Evolutionary conservation across 2,113 vertebrate genomes (phyloP), one percentile per base, ranked within the genome.

Genomic region (Melanerpes aurifrons): DNA sequence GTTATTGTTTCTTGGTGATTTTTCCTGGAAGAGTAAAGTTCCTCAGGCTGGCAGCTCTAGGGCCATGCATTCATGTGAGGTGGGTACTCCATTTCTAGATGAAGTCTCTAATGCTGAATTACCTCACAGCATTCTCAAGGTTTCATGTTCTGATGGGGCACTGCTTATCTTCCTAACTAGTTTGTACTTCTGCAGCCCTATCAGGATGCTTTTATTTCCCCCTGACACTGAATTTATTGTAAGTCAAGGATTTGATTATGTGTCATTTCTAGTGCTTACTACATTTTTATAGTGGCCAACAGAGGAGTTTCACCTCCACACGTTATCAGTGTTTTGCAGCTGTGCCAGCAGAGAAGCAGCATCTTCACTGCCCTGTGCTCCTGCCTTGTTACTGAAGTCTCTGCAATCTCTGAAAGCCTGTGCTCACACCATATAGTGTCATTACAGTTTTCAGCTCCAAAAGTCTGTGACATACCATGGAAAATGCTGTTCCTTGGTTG

Each of bases 131-230:
- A 2, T 80, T 56, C 5, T 0, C 73, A 57, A 0, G 0, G 37
- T 82, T 94, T 85, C 63, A 63, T 86, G 70, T 92, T 74, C 76
- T 87, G 68, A 83, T 83, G 50, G 0, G 3, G 76, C 50, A 35
- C 40, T 86, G n/a, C 93, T 95, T 94, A 80, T 94, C 91, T 94
- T 74, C 32, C 69, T 63, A 45, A 66, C 25, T 82, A 91, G 91
- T 85, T 64, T 80, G 75, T 79, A 58, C 43, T 81, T 74, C 28
- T 77, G 69, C 73, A 90, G 67, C 37, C 43, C 54, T 70, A 8
- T 67, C 75, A 59, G 37, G 53, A 28, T 40, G 56, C 4, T 9
- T 48, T 37, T 48, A 32, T 43, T 6, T 1, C 0, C 3, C 18
- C 12, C 7, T 0, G 3, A 61, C 17, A 11, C 66, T 61, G 78